phyloP scores from a whole-genome alignment of 2,113 vertebrate species.

The Eclectus roratus region DNA sequence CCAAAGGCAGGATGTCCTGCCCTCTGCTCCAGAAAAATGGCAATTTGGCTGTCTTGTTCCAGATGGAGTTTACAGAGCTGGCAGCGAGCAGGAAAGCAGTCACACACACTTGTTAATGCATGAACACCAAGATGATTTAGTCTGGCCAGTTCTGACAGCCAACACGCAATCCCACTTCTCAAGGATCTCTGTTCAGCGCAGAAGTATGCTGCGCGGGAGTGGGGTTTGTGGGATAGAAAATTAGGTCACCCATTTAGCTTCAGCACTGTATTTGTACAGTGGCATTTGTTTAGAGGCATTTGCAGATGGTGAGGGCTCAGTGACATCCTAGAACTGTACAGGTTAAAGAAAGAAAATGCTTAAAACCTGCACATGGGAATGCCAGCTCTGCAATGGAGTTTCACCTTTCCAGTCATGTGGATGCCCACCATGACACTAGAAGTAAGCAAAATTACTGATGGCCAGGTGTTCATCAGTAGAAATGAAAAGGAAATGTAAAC shows the following conservation, averaged over 20 bases:
- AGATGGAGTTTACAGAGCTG: background rate
- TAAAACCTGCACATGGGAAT: background rate
- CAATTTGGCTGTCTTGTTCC: background rate
- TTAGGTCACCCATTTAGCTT: background rate
- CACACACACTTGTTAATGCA: background rate
- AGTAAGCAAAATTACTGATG: background rate
- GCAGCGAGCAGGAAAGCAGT: background rate
- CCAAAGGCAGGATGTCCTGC: background rate
- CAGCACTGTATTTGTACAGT: background rate
- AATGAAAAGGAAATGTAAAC: background rate
- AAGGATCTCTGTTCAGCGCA: background rate
- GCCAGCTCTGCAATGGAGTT: background rate
- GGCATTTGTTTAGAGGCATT: background rate
- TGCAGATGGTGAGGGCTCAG: background rate
- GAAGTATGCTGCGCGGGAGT: fast-evolving
- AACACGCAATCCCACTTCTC: background rate
- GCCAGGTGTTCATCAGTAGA: background rate
- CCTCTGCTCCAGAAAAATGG: background rate
- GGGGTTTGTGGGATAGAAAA: background rate
- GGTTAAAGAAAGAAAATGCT: background rate
- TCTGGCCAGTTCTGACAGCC: background rate
- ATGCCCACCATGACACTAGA: background rate
- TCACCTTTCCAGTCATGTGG: background rate
- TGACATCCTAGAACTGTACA: background rate
- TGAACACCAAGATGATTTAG: background rate